Base-by-base conservation (phyloP, 2,888 invertebrate species). In the Acleris laterana region DNA sequence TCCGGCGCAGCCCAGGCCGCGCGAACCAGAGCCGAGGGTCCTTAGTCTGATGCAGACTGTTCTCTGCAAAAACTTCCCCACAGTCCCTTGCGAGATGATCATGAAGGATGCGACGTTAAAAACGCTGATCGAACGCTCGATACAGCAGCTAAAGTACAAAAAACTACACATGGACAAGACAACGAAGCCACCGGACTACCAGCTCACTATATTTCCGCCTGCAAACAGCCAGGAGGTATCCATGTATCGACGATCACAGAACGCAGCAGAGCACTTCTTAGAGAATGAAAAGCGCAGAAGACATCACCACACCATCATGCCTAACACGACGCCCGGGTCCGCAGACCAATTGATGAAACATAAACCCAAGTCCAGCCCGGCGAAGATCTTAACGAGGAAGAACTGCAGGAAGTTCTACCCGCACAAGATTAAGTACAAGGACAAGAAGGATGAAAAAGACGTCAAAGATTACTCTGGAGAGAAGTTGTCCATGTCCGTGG, bases 341-440 rank as follows among this genome's bases (percentile, higher is more conserved):
- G 62, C 63, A 9, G 76, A 71, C 52, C 73, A 75, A 55, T 72
- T 70, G 49, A 63, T 57, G 20, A 69, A 72, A 17, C 68, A 60
- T 5, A 76, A 74, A 44, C 74, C 73, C 13, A 79, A 78, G 0
- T 44, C 69, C 2, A 78, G 73, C 9, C 77, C 80, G 7, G 28
- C 25, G 0, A 46, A 19, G 0, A 85, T 79, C 72, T 78, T 63
- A 48, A 80, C 82, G 0, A 73, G 84, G n/a, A 91, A 87, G 74
- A 89, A 88, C 63, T 75, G 90, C 0, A 74, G 85, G 3, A 91
- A 90, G 52, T 92, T 88, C 70, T 92, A 89, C 55, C 92, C 92
- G 1, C 91, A 90, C 74, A 92, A 90, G 69, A 80, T 88, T n/a
- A 91, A 91, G 63, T 85, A 89, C 60, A 89, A 85, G 48, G 89